Base-by-base conservation (phyloP, 2,888 invertebrate species). In the Toxonevra muliebris region DNA sequence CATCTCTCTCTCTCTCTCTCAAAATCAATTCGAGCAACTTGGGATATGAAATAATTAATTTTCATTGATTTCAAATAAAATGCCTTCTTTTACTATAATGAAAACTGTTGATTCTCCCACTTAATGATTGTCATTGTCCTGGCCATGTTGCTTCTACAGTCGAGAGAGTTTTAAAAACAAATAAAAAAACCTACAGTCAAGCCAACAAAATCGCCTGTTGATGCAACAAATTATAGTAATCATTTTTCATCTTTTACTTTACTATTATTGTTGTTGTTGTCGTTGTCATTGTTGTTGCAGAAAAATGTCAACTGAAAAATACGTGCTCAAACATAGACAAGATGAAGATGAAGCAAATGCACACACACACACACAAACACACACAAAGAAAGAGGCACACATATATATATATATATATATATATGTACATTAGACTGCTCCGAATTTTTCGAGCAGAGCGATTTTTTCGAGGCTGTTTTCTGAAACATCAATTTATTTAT, bases 11-110 rank as follows among this genome's bases (percentile, higher is more conserved):
- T n/a, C n/a, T n/a, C n/a, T n/a, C n/a, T n/a, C n/a, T n/a, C n/a
- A n/a, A n/a, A n/a, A n/a, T n/a, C n/a, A n/a, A n/a, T n/a, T n/a
- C n/a, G n/a, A 45, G 63, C 59, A 71, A 71, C 69, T 66, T 58
- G 64, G 61, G 61, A 61, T 58, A 42, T 58, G 61, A 69, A 66
- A 61, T 69, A 69, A 71, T 71, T 64, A 69, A 71, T 68, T 71
- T 71, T 69, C 61, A 71, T 69, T 69, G 71, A 71, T 69, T 69
- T 71, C 41, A 65, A 30, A 65, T 58, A 65, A 69, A 67, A 61
- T 42, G 50, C 59, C 63, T 10, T 61, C 63, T 61, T 59, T 30
- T 62, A 62, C 65, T 55, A n/a, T 40, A 42, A 8, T 15, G 30
- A 43, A 42, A 30, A 4, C 30, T 2, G 30, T 30, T 30, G 30